A percentile compares a stretch with the other conserved stretches of the same genome.
These are phyloP conservation scores for Selenia dentaria DNA, from an alignment of 2,888 invertebrate genomes.

Conservation along the genomic window DNA sequence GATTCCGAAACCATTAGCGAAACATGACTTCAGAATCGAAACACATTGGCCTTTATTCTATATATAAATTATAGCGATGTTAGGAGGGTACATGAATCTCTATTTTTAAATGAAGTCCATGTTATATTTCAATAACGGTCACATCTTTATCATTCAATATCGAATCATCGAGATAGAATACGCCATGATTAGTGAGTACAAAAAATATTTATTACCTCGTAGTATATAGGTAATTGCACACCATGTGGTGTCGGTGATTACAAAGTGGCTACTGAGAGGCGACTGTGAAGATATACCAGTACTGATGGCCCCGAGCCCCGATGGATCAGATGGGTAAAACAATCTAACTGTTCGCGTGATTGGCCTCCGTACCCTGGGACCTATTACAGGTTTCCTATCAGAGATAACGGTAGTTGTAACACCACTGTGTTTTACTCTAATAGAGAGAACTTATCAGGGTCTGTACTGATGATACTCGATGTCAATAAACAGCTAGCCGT, in stretches of 20 bases:
- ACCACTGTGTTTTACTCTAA: slow-evolving; percentile 53
- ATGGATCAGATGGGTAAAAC: slow-evolving; percentile 46
- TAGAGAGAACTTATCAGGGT: slow-evolving; percentile 37
- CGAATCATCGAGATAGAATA: slow-evolving; percentile 34
- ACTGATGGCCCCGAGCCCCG: slow-evolving; percentile 23
- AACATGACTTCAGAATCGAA: slow-evolving; percentile 10
- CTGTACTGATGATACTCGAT: slow-evolving; percentile 36
- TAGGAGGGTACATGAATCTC: slow-evolving; percentile 9
- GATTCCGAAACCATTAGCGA: slow-evolving; percentile 13
- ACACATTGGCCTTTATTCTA: slow-evolving; percentile 9
- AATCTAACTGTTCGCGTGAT: slow-evolving; percentile 65
- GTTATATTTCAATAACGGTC: slow-evolving; percentile 29
- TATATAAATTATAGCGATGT: slow-evolving; percentile 19
- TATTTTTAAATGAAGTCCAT: slow-evolving; percentile 5
- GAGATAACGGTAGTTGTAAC: slow-evolving; percentile 64
- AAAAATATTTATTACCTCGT: slow-evolving; percentile 33
- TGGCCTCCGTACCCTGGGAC: slow-evolving; percentile 56
- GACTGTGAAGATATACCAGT: slow-evolving; percentile 9
- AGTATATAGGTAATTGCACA: slow-evolving; percentile 32
- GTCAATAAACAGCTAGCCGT: slow-evolving; percentile 3
- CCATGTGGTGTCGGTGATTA: slow-evolving; percentile 21
- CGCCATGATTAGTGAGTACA: slow-evolving; percentile 28
- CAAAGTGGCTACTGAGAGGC: slow-evolving; percentile 25
- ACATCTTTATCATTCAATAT: slow-evolving; percentile 31
- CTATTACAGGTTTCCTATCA: slow-evolving; percentile 67